Conservation (phyloP, 1,140 invertebrate species). For the Brachionus sp. region DNA sequence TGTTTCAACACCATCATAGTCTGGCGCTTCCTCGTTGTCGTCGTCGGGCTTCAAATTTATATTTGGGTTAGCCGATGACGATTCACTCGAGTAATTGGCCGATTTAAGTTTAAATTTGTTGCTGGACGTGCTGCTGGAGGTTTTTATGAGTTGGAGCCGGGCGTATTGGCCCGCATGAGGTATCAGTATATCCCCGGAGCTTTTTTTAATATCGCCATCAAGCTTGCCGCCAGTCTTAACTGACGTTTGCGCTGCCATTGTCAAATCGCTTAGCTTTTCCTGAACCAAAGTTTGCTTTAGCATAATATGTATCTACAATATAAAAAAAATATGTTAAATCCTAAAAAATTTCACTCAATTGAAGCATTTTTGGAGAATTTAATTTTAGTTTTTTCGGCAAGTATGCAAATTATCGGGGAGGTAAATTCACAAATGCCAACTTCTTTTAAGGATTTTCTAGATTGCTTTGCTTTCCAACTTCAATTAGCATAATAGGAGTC, state of each 20-base stretch:
- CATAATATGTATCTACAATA: conserved; percentile 15
- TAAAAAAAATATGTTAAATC: not conserved
- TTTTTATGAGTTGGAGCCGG: conserved; percentile 29
- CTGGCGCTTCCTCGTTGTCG: conserved; percentile 1
- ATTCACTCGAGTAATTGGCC: conserved; percentile 11
- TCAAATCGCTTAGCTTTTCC: conserved; percentile 43
- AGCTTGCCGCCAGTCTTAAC: not conserved
- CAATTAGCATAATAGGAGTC: conserved; percentile 37
- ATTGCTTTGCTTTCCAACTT: not conserved
- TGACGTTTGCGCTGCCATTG: conserved; percentile 21
- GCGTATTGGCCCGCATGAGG: conserved; percentile 25
- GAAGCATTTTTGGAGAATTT: not conserved
- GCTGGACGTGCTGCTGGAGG: not conserved
- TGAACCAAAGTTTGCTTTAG: conserved; percentile 44
- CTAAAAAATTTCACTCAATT: not conserved
- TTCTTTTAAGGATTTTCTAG: not conserved
- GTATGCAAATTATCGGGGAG: not conserved
- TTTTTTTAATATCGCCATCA: not conserved
- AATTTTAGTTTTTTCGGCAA: not conserved
- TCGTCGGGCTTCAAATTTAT: conserved; percentile 15
- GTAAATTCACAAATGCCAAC: not conserved
- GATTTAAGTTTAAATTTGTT: conserved; percentile 15
- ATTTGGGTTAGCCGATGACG: not conserved
- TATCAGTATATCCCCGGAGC: not conserved
- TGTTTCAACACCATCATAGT: conserved; percentile 22